phyloP scores from a whole-genome alignment of 2,113 vertebrate genomes.

The Elephas maximus region DNA sequence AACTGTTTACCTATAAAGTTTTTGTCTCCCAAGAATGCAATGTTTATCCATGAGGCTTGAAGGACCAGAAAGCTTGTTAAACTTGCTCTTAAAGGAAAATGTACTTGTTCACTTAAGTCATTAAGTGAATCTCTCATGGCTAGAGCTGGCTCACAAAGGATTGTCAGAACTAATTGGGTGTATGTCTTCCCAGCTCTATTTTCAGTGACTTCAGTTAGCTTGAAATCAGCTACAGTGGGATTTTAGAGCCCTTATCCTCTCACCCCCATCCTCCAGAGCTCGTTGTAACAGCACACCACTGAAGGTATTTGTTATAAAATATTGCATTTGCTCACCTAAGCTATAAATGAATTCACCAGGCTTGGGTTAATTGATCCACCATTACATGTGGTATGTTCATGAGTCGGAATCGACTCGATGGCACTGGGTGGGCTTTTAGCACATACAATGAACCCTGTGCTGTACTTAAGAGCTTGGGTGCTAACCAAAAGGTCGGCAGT shows the following conservation, averaged over 20 bases:
- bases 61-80: background rate
- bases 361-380: background rate
- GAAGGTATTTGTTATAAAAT: background rate
- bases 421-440: no score
- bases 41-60: background rate
- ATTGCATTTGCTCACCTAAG: slow-evolving; percentile 6
- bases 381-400: background rate
- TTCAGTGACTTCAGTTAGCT: background rate
- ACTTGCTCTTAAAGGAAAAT: background rate
- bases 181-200: background rate
- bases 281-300: background rate
- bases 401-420: no score
- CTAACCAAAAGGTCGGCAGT: background rate
- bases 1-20: background rate
- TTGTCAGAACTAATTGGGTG: background rate
- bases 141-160: background rate
- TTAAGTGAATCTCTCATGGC: background rate
- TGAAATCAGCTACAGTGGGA: background rate
- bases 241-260: background rate
- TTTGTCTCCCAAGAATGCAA: background rate
- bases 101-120: background rate
- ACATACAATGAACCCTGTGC: no score
- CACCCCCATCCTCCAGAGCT: background rate
- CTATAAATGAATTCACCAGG: background rate
- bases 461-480: background rate